Evolutionary conservation across 2,888 invertebrate genomes (phyloP), one percentile per base, ranked within the genome.

Genomic region (Tryphoninae sp.): DNA sequence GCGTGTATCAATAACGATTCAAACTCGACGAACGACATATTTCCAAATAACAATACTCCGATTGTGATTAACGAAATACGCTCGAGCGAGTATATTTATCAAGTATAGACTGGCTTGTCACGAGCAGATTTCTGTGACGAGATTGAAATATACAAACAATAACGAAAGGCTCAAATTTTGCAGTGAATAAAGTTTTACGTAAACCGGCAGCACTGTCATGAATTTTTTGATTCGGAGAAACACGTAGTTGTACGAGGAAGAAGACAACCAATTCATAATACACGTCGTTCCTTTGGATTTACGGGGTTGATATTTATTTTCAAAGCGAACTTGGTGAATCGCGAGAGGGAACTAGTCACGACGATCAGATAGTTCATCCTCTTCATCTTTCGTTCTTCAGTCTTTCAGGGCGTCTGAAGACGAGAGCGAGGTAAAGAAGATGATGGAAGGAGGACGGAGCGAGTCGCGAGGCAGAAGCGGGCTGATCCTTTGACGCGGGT

Each of bases 401-500:
- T 71, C 8, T 77, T 49, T 59, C 16, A 2, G 19, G 16, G 61
- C 73, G 58, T 74, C 78, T 64, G 22, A 19, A 65, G 22, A 59
- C 23, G 64, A 62, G 59, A 22, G 22, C 33, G 69, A 40, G 68
- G 64, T 64, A 77, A 59, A 74, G 69, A 68, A 55, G 19, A 55
- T 19, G 58, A 73, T 49, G 62, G 45, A 55, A 59, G 40, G 64
- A 49, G 76, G 26, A 73, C 64, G 59, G 59, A 61, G 51, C 6
- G 53, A 71, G 55, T 55, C 68, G 33, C 33, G 53, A 61, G 58
- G 61, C 51, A 59, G 62, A 71, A 81, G 83, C 81, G 82, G 82
- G 81, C 86, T 85, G 86, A 87, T 87, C 85, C 86, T 87, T 88
- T 88, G 88, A 88, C 88, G 86, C 82, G 76, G 82, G 84, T 87